Evolutionary conservation across 2,797 vertebrate species (phyloP), one percentile per base, ranked within the genome.

Genomic region (Platyrinchus mystaceus): DNA sequence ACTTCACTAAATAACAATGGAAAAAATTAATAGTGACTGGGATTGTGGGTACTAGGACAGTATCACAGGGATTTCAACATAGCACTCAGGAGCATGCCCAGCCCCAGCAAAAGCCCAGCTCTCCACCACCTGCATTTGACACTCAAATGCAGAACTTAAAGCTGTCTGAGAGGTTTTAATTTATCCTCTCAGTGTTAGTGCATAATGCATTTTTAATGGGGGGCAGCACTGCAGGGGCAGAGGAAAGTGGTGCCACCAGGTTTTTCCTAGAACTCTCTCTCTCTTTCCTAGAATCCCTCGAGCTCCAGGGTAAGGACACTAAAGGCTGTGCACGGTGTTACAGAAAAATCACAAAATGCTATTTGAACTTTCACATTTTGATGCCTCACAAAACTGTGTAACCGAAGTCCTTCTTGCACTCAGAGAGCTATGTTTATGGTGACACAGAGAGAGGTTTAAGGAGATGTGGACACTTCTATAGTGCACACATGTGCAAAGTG

Each of bases 201-300:
- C 6, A 0, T 87, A 97, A 94, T 96, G 91, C 7, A 17, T 90
- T 94, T 96, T 94, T 94, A 93, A 96, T 56, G 53, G 89, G 36
- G 90, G 74, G 74, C 73, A 94, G 82, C 0, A 0, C 59, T 62
- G 62, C 32, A 49, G 37, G 76, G 75, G 74, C 89, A 95, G 63
- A 82, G 70, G 7, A 73, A 43, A 87, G 64, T 44, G 64, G 46
- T 87, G 84, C 63, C 0, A 23, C 26, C 0, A 3, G 37, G 44
- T 62, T 95, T 87, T 91, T 95, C 89, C 87, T 93, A 97, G 92
- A 95, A 94, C 7, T 85, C 92, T 71, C 37, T 71, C 37, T 47
- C 46, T 84, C 59, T 70, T 96, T 95, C 89, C 92, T 95, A 96
- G 85, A 95, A 89, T 30, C 84, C 75, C 1, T 1, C 34, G 59